phyloP scores from a whole-genome alignment of 2,113 vertebrate genomes.

The Hystrix brachyura region DNA sequence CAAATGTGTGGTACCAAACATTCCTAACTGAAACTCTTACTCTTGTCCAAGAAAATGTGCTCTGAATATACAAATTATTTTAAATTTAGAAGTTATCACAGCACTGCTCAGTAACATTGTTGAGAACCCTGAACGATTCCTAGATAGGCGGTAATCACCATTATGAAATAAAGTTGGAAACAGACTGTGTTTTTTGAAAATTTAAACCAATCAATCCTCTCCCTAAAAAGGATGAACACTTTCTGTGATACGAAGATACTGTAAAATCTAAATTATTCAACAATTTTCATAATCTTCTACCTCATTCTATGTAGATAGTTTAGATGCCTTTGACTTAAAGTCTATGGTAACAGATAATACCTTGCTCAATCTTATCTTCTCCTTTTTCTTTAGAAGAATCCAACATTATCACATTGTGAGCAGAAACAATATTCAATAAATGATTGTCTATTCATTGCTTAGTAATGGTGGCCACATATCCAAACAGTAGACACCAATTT shows the following conservation, averaged over 20 bases:
- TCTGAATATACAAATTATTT: neutral
- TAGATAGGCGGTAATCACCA: neutral
- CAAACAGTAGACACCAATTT: neutral
- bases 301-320: neutral
- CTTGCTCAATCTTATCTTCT: neutral
- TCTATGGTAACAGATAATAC: neutral
- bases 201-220: neutral
- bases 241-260: neutral
- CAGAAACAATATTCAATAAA: neutral
- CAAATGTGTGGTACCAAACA: constrained; percentile 59
- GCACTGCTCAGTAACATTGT: neutral
- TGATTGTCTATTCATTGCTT: neutral
- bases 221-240: neutral
- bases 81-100: neutral
- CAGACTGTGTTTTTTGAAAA: neutral
- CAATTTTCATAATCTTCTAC: neutral
- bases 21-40: constrained; percentile 59
- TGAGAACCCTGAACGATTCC: neutral
- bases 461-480: neutral
- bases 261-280: neutral
- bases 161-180: neutral
- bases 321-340: neutral
- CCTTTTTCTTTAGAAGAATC: neutral
- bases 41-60: neutral
- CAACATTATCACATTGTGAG: neutral